A percentile compares a stretch with the other conserved stretches of the same genome.
phyloP scores from a whole-genome alignment of 2,113 vertebrate species.

The Cebus imitator region DNA sequence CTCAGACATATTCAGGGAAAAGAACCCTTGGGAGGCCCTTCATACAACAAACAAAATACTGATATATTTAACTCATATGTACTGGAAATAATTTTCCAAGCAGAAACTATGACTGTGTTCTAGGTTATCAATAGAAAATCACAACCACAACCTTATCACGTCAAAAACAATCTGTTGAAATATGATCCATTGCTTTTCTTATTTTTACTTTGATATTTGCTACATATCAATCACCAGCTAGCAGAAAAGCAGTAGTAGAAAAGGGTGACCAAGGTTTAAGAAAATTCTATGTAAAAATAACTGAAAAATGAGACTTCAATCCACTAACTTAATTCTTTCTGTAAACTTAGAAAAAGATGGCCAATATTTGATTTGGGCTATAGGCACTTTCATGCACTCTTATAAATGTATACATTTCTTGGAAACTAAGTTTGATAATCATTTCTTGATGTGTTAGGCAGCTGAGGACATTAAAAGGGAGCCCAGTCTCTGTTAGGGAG shows the following conservation, averaged over 20 bases:
- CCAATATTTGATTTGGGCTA: neutral
- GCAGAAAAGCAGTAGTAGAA: neutral
- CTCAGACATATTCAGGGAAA: conserved; percentile 53
- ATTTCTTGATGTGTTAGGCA: neutral
- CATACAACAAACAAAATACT: conserved; percentile 55
- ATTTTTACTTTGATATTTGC: conserved; percentile 30
- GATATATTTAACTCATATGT: conserved; percentile 55
- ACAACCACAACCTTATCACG: conserved; percentile 59
- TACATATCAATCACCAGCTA: conserved; percentile 2
- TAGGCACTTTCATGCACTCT: neutral
- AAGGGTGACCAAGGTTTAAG: neutral
- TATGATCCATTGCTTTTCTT: conserved; percentile 37
- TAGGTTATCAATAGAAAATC: conserved; percentile 68
- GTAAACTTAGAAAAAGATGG: conserved; percentile 18
- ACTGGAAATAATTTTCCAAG: conserved; percentile 71
- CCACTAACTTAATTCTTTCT: conserved; percentile 18
- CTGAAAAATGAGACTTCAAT: conserved; percentile 2
- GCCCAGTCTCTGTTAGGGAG: neutral
- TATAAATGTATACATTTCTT: neutral
- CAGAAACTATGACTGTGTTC: conserved; percentile 72
- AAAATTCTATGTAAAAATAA: conserved; percentile 10
- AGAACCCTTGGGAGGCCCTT: conserved; percentile 33
- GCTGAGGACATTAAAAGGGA: neutral
- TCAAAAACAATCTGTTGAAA: conserved; percentile 50
- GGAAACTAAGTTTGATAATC: neutral